Evolutionary conservation across 1,140 invertebrate species (phyloP), one percentile per base, ranked within the genome.

Genomic region (Saccostrea glomerata): DNA sequence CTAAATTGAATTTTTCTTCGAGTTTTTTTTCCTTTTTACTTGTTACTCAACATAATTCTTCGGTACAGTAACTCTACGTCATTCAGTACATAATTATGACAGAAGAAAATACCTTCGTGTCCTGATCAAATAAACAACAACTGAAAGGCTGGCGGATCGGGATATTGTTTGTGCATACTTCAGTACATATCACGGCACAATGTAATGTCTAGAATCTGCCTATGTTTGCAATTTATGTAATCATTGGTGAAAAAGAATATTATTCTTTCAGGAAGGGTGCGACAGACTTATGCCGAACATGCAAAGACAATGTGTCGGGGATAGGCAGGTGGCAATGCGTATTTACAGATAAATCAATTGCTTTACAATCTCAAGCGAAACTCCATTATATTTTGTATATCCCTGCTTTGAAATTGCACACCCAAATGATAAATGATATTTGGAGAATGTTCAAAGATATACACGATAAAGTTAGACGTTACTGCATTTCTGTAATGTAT

Each of bases 211-310:
- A 20, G 20, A 17, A 13, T 47, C 47, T 47, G 47, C 47, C 58
- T 20, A 63, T n/a, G 58, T 47, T 47, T 9, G 47, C 47, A 17
- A 63, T 63, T 63, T 63, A 63, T 63, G n/a, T 63, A 63, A 63
- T 63, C 58, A 63, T 63, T 47, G 6, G 17, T 63, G 58, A 63
- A 63, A n/a, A 20, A n/a, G 58, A 63, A 63, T 63, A 0, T 17
- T n/a, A 63, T n/a, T 63, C 58, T 63, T 63, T n/a, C n/a, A n/a
- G n/a, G 58, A n/a, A 63, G 15, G 58, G 58, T 63, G 58, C 58
- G 58, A 63, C n/a, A 63, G n/a, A n/a, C 17, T 63, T n/a, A 63
- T 63, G 58, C 58, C n/a, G 15, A 63, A 20, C n/a, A 63, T n/a
- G 58, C 58, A n/a, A 36, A 63, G 58, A 63, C 58, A 63, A 20